Base-by-base conservation (phyloP, 2,797 vertebrate species). In the Sebastiscus albofasciatus region DNA sequence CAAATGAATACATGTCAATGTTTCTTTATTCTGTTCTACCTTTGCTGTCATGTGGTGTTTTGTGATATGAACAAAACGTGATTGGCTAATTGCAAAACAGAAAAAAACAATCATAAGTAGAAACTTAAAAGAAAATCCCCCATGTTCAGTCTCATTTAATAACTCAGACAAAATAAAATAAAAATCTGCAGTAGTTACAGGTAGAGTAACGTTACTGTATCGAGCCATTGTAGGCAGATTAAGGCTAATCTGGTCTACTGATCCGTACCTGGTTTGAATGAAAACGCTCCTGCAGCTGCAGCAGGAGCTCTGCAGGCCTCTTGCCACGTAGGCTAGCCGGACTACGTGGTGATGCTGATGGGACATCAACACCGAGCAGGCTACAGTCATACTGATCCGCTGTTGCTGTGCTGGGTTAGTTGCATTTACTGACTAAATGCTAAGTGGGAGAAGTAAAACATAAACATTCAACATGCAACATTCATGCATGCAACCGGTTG, bases 321-420 rank as follows among this genome's bases (percentile, higher is more conserved):
- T 29, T 92, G 92, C 92, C 93, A 94, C 93, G 93, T 93, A 87
- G 85, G 58, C 93, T 75, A 29, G 42, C 59, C 26, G 79, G 68
- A 54, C 68, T 65, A 24, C 75, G 52, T 3, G 80, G 20, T 49
- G 36, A 39, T 39, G 18, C 29, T 39, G 18, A 59, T 14, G 79
- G 73, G 82, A 79, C 83, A 20, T 33, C 75, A 36, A 36, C 34
- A 12, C 80, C 22, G 64, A 62, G 56, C 46, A 24, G 56, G 8
- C 36, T 64, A 3, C 64, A 54, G 27, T 4, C 42, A 36, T 1
- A 33, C 54, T 14, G 29, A 75, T 8, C 72, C 20, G 13, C 78
- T 22, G 68, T 65, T 14, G 68, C 68, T 14, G 4, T 20, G 4
- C 29, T 27, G 3, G 66, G 79, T 87, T 74, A 87, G 52, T 52